A percentile compares a stretch with the other conserved stretches of the same genome.
Evolutionary conservation across 2,113 vertebrate genomes (phyloP).

Genomic region (Erythrocebus patas): DNA sequence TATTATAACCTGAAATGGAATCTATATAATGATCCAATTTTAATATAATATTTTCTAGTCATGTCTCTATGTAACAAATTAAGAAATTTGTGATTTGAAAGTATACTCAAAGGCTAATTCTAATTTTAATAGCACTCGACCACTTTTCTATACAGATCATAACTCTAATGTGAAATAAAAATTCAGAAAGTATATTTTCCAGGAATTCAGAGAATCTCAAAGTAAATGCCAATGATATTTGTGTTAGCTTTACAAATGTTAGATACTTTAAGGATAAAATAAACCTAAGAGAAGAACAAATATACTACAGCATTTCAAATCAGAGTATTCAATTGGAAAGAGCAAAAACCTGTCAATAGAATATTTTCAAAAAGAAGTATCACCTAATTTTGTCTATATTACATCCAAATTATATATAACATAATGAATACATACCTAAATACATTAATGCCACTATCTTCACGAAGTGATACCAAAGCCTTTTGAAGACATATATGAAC

Average conservation of each 20-base stretch:
- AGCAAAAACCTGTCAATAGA: not conserved
- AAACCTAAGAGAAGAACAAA: conserved; percentile 50
- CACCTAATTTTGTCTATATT: not conserved
- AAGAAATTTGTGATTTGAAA: conserved; percentile 10
- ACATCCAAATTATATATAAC: not conserved
- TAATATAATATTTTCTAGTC: not conserved
- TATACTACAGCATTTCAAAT: conserved; percentile 43
- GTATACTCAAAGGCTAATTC: not conserved
- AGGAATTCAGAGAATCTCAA: conserved; percentile 37
- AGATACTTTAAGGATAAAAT: conserved; percentile 39
- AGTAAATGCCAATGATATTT: conserved; percentile 56
- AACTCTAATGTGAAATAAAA: conserved; percentile 28
- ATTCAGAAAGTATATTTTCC: conserved; percentile 23
- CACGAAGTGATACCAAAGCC: not conserved
- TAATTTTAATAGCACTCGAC: not conserved
- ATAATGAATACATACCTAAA: not conserved
- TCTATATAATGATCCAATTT: not conserved
- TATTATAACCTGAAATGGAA: not conserved
- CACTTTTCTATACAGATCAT: not conserved
- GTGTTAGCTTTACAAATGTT: conserved; percentile 34
- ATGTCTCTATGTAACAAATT: not conserved
- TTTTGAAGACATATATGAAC: not conserved
- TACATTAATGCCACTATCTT: not conserved
- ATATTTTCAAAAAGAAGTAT: not conserved
- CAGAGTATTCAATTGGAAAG: not conserved